phyloP scores from a whole-genome alignment of 1,140 invertebrate species.

The Sipha flava region DNA sequence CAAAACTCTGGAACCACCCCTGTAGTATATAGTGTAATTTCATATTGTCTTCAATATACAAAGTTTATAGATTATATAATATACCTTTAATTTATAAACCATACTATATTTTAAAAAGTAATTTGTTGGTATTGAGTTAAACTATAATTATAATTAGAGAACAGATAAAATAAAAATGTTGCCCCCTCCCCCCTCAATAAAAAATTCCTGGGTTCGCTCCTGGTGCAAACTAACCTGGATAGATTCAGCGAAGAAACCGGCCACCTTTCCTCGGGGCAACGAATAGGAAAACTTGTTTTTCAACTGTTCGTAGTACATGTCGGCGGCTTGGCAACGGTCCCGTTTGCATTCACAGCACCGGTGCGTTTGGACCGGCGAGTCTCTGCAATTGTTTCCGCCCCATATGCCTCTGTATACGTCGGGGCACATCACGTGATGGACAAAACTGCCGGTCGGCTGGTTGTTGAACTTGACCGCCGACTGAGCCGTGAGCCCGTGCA shows the following conservation, averaged over 20 bases:
- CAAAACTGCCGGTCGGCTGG: constrained; percentile 62
- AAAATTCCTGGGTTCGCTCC: too few relatives aligned
- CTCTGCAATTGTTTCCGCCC: constrained; percentile 79
- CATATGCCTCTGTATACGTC: constrained; percentile 82
- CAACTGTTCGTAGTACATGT: constrained; percentile 74
- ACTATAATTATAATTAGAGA: too few relatives aligned
- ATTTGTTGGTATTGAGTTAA: too few relatives aligned
- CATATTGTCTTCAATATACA: too few relatives aligned
- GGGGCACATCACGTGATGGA: constrained; percentile 78
- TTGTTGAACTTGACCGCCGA: constrained; percentile 62
- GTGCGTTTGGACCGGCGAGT: constrained; percentile 70
- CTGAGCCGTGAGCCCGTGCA: constrained; percentile 74
- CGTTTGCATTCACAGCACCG: constrained; percentile 58
- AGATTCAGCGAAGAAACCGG: constrained; percentile 86
- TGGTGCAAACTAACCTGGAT: constrained; percentile 58
- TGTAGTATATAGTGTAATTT: too few relatives aligned
- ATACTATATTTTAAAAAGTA: too few relatives aligned
- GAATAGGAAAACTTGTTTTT: constrained; percentile 68
- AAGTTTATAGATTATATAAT: too few relatives aligned
- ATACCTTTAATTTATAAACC: too few relatives aligned
- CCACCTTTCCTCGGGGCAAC: constrained; percentile 64
- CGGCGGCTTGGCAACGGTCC: constrained; percentile 59
- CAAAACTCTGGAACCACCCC: too few relatives aligned
- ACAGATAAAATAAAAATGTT: too few relatives aligned
- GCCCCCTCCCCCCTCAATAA: too few relatives aligned